Evolutionary conservation across 2,113 vertebrate species (phyloP).

Genomic region (Solenodon paradoxus): DNA sequence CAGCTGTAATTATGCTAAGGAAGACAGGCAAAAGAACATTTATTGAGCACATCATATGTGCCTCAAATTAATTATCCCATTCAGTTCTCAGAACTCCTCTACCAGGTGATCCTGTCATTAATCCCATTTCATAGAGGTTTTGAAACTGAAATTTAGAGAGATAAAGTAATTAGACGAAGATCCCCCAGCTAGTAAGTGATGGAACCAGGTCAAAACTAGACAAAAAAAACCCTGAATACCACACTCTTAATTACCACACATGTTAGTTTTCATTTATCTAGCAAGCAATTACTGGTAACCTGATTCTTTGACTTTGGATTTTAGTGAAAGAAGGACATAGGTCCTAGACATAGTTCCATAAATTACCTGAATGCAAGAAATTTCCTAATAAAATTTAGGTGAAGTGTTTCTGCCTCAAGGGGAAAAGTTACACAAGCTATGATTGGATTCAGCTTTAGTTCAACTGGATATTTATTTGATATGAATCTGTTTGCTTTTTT

Average conservation of each 20-base stretch:
- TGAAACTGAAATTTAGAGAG: neutral
- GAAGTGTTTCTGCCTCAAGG: neutral
- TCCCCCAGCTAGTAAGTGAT: neutral
- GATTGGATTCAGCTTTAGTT: neutral
- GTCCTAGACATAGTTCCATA: slow-evolving; percentile 12
- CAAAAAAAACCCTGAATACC: neutral
- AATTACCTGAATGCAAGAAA: neutral
- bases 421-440: neutral
- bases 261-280: neutral
- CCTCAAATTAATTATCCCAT: neutral
- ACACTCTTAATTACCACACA: neutral
- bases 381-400: slow-evolving; percentile 12
- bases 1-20: neutral
- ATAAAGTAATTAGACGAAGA: neutral
- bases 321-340: neutral
- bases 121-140: neutral
- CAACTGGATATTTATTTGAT: neutral
- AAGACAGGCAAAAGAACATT: neutral
- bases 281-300: neutral
- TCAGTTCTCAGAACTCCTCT: neutral
- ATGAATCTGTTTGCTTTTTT: neutral
- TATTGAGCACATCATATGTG: neutral
- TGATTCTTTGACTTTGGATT: neutral
- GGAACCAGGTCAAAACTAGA: neutral
- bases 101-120: neutral